Conservation (phyloP, 2,888 invertebrate genomes). For the Leucophora obtusa region DNA sequence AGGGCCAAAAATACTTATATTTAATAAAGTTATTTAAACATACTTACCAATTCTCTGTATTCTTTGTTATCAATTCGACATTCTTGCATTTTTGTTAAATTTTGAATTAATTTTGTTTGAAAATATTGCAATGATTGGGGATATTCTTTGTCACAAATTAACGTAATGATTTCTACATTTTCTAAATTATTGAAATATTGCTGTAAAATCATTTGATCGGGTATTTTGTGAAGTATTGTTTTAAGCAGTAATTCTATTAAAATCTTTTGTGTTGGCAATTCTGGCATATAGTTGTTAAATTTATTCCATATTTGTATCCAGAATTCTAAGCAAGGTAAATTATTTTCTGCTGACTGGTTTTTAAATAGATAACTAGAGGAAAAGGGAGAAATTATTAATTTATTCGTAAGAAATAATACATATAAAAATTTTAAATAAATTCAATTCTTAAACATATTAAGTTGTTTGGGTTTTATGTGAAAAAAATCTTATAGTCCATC, state of each 20-base stretch:
- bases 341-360: background rate
- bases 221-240: background rate
- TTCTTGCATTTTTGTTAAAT: constrained; percentile 33
- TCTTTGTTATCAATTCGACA: background rate
- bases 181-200: constrained; percentile 14
- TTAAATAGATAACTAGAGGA: constrained; percentile 23
- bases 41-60: constrained; percentile 42
- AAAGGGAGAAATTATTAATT: background rate
- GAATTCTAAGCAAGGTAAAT: constrained; percentile 24
- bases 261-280: background rate
- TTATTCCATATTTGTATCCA: constrained; percentile 46
- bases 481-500: no score
- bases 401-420: no score
- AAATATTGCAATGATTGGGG: constrained; percentile 22
- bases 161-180: constrained; percentile 30
- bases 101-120: constrained; percentile 21
- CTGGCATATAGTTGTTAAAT: constrained; percentile 15
- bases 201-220: background rate
- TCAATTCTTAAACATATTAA: no score
- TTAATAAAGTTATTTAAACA: background rate
- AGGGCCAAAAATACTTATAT: no score
- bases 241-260: constrained; percentile 36
- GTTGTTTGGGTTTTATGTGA: no score
- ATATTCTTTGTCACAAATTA: constrained; percentile 21
- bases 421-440: no score